Conservation (phyloP, 92 coral and sea anemone species). For the Paragorgia papillata region DNA sequence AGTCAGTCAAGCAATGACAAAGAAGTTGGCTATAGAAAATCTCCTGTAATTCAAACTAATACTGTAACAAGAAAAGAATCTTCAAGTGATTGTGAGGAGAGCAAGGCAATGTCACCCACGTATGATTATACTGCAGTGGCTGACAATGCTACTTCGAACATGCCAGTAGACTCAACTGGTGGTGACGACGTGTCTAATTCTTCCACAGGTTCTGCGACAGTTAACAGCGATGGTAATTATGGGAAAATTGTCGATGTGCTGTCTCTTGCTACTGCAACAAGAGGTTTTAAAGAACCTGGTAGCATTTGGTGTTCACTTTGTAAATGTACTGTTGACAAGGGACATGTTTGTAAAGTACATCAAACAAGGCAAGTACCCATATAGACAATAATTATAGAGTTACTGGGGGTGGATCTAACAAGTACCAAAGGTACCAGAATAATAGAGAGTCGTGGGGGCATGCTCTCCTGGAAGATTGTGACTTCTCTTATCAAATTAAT, state of each 20-base stretch:
- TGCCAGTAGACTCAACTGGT: background rate
- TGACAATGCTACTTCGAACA: background rate
- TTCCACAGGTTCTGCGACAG: background rate
- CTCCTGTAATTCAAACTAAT: background rate
- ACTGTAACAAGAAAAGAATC: background rate
- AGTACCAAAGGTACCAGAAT: too few species aligned
- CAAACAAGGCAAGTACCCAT: conserved; percentile 30
- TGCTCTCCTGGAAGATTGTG: too few species aligned
- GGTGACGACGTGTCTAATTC: background rate
- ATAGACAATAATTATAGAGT: too few species aligned
- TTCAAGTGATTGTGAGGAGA: background rate
- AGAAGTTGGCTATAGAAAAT: background rate
- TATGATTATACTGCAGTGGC: background rate
- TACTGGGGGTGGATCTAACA: too few species aligned
- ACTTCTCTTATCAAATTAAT: too few species aligned
- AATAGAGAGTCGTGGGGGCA: too few species aligned
- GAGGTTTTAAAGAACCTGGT: conserved; percentile 40
- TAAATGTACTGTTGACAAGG: conserved; percentile 36
- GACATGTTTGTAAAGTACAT: conserved; percentile 29
- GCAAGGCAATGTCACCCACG: background rate
- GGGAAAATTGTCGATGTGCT: conserved; percentile 28
- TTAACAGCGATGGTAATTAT: conserved; percentile 11
- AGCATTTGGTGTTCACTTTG: conserved; percentile 43
- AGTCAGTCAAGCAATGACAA: background rate
- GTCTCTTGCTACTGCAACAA: conserved; percentile 39